Base-by-base conservation (phyloP, 1,140 invertebrate species). In the Drosophila prosaltans region DNA sequence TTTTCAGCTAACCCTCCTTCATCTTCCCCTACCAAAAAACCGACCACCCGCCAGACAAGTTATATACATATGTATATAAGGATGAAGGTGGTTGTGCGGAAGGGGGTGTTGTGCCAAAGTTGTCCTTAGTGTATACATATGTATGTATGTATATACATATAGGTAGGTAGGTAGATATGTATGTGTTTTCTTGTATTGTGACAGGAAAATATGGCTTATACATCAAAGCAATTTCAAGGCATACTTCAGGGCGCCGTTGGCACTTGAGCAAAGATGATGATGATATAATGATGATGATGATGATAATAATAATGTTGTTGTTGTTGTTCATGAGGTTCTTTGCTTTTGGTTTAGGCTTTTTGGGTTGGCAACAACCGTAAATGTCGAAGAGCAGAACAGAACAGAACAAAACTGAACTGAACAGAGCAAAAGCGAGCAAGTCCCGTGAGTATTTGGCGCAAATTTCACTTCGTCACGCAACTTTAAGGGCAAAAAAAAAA, bases 401-500 rank as follows among this genome's bases (percentile, higher is more conserved):
- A 45, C 61, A 54, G 57, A 6, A 36, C 6, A 36, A 36, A 36
- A 36, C 39, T 40, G 9, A 40, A 60, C 54, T 51, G 36, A 67
- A 61, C 68, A n/a, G 43, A 60, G 8, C 24, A 61, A 61, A 55
- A 54, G 32, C n/a, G 69, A 72, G 59, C 60, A 62, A 81, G 69
- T 84, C 84, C 81, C 85, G 61, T 65, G 85, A 90, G 85, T 90
- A 73, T 89, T 90, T 81, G 85, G 76, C 78, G 81, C 85, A 89
- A 89, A 90, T 89, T 89, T 89, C 78, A 81, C 77, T 84, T 90
- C 84, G 84, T 89, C 84, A 89, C 84, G 84, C 84, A 89, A 89
- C 84, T 88, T 89, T 84, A 89, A 89, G 89, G 84, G 84, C 77
- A 80, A 80, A 83, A 51, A 51, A 51, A 36, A 7, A 36, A 36